Evolutionary conservation across 2,113 vertebrate genomes (phyloP).

Genomic region (Myotis davidii): DNA sequence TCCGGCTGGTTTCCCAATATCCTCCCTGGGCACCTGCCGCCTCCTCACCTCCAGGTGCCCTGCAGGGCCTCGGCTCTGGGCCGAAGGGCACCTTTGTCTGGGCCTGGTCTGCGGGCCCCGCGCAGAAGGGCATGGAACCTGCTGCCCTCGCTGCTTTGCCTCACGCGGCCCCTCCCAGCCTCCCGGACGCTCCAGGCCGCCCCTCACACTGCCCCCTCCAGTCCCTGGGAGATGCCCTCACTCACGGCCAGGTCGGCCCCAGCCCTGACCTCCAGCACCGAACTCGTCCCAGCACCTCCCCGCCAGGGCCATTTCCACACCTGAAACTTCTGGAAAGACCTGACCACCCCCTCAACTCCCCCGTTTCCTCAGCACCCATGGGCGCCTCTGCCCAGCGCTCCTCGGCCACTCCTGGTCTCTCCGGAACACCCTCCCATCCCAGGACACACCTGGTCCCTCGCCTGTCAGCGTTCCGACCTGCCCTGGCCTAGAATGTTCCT

Average conservation of each 20-base stretch:
- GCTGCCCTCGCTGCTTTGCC: background rate
- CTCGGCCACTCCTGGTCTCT: background rate
- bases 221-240: accelerated
- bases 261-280: background rate
- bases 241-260: background rate
- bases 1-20: accelerated
- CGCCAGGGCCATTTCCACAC: background rate
- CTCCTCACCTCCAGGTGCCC: background rate
- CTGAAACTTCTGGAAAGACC: background rate
- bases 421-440: too few species aligned
- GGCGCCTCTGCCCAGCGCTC: background rate
- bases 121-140: accelerated
- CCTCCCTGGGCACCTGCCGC: accelerated
- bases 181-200: background rate
- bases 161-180: background rate
- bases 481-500: background rate
- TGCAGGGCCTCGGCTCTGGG: background rate
- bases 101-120: background rate
- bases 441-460: background rate
- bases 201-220: background rate
- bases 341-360: accelerated
- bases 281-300: background rate
- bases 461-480: background rate
- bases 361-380: background rate
- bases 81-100: accelerated